Evolutionary conservation across 35 echinoderm and acorn worm species (phyloP).

Genomic region (Patiria miniata): DNA sequence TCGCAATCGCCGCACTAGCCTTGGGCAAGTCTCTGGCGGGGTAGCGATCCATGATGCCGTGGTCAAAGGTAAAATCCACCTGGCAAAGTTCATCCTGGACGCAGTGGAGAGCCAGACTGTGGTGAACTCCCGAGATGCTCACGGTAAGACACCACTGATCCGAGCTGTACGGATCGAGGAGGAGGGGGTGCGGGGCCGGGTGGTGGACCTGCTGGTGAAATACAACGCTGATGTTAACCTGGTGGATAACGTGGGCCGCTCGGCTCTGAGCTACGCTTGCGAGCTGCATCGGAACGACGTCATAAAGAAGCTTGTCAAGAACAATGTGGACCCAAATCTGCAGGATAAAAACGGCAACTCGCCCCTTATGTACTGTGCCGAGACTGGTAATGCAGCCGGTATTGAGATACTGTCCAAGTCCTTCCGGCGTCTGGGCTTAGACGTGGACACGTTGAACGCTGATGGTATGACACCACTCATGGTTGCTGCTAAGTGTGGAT

Average conservation of each 20-base stretch:
- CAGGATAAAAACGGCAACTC: constrained; percentile 92
- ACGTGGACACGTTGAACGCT: constrained; percentile 76
- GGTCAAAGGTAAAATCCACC: constrained; percentile 88
- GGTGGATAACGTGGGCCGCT: constrained; percentile 83
- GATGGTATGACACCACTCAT: constrained; percentile 85
- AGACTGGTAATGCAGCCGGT: constrained; percentile 58
- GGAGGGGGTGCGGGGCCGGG: constrained; percentile 35
- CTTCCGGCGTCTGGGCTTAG: constrained; percentile 73
- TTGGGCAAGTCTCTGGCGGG: constrained; percentile 81
- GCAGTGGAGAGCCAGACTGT: constrained; percentile 75
- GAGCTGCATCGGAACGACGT: constrained; percentile 73
- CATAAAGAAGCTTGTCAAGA: constrained; percentile 70
- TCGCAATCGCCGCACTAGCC: constrained; percentile 57
- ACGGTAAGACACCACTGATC: constrained; percentile 94
- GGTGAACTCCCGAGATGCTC: constrained; percentile 72
- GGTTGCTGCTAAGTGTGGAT: constrained; percentile 66
- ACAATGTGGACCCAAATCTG: constrained; percentile 91
- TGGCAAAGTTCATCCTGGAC: constrained; percentile 88
- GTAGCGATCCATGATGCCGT: constrained; percentile 86
- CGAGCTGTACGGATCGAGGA: constrained; percentile 71
- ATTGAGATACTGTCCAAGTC: constrained; percentile 73
- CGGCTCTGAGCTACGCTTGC: constrained; percentile 88
- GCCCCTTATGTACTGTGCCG: constrained; percentile 68
- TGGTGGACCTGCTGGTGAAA: constrained; percentile 61
- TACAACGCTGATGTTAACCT: constrained; percentile 80